Conservation (phyloP, 2,888 invertebrate species). For the Acrobasis consociella region DNA sequence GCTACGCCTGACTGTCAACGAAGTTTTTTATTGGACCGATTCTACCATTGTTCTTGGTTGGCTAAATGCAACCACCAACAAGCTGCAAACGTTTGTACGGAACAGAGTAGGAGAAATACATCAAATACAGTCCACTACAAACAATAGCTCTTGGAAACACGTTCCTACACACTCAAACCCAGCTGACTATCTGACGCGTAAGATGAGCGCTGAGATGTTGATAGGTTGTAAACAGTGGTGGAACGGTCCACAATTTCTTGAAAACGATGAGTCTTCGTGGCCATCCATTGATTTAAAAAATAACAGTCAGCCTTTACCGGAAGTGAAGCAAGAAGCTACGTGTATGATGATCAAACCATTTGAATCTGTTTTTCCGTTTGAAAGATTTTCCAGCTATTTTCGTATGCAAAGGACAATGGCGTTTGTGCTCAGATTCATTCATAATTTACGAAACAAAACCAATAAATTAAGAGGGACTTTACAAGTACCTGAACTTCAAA, state of each 20-base stretch:
- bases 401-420: constrained; percentile 27
- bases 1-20: constrained; percentile 26
- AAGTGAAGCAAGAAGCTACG: constrained; percentile 23
- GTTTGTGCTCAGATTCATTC: constrained; percentile 32
- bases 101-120: constrained; percentile 28
- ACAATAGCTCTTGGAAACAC: constrained; percentile 32
- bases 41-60: constrained; percentile 37
- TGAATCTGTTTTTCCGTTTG: constrained; percentile 20
- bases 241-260: no score
- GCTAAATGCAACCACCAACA: constrained; percentile 31
- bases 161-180: constrained; percentile 33
- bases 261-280: no score
- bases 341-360: constrained; percentile 19
- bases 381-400: constrained; percentile 25
- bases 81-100: constrained; percentile 35
- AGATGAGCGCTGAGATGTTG: no score
- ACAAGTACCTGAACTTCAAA: constrained; percentile 21
- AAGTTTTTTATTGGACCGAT: constrained; percentile 36
- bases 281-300: not conserved
- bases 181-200: constrained; percentile 26
- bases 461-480: constrained; percentile 18
- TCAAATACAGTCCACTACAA: constrained; percentile 33
- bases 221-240: no score
- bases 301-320: constrained; percentile 28
- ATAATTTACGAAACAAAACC: constrained; percentile 23